Evolutionary conservation across 2,797 vertebrate genomes (phyloP).

Genomic region (Gymnocypris eckloni): DNA sequence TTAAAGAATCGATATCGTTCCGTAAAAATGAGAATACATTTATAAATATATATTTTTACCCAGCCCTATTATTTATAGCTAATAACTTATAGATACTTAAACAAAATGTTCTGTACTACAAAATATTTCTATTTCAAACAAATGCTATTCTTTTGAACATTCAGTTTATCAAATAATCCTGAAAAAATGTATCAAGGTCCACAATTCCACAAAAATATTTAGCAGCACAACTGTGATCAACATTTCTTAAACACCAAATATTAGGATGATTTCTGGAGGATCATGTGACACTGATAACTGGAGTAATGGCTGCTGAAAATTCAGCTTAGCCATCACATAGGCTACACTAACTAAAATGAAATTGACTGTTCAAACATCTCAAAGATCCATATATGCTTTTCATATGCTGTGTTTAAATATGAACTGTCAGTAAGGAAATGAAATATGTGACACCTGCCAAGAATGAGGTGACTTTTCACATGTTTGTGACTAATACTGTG

Average conservation of each 20-base stretch:
- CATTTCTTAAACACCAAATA: neutral
- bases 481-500: neutral
- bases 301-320: neutral
- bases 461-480: neutral
- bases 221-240: neutral
- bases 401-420: slow-evolving; percentile 2
- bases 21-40: no score
- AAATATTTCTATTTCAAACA: neutral
- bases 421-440: neutral
- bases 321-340: neutral
- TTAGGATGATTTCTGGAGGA: neutral
- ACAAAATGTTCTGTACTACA: neutral
- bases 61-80: neutral
- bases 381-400: neutral
- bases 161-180: neutral
- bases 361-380: neutral
- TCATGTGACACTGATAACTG: neutral
- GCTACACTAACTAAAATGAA: neutral
- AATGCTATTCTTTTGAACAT: neutral
- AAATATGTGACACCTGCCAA: neutral
- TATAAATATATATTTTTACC: no score
- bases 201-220: neutral
- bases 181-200: neutral
- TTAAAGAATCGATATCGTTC: no score
- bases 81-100: no score